Evolutionary conservation across 2,797 vertebrate genomes (phyloP), one percentile per base, ranked within the genome.

Genomic region (Thunnus albacares): DNA sequence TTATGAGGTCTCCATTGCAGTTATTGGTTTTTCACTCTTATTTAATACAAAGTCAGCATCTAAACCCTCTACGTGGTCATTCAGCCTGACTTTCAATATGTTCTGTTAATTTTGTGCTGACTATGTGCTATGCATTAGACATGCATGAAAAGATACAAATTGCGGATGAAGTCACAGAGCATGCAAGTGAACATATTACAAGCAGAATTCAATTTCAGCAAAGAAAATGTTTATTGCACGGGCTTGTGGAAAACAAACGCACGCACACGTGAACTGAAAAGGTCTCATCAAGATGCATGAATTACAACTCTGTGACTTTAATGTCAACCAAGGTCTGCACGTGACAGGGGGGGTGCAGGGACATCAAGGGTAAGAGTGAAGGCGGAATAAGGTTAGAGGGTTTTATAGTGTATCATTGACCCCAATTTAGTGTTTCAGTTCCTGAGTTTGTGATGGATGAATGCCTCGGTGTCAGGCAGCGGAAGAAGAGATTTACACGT

Each of bases 241-340:
- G 3, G 24, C 4, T 1, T 6, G 5, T 4, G 20, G 2, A 2
- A 26, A 10, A n/a, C 12, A 53, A n/a, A 45, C 5, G 10, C 5
- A n/a, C 12, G 30, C 7, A 24, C 0, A 26, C 22, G 35, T 26
- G n/a, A 14, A 53, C 0, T 49, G 26, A 56, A n/a, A 59, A 26
- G 33, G 56, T n/a, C 28, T 64, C 47, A 62, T 60, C 45, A 8
- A 66, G 60, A 30, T 28, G 51, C 51, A 61, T 75, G 7, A 28
- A 63, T 66, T 84, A 64, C 74, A 79, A 41, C 35, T 64, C 55
- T 43, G 61, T n/a, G 71, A 68, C 58, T 77, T 87, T 47, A 77
- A 65, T 24, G 17, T 85, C 82, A 84, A 12, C 78, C 79, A 91
- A 93, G 83, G 88, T 90, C 83, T 83, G 53, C 3, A 6, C 6